A percentile compares a stretch with the other conserved stretches of the same genome.
Evolutionary conservation across 2,113 vertebrate species (phyloP).

Genomic region (Gallinago paraguaiae): DNA sequence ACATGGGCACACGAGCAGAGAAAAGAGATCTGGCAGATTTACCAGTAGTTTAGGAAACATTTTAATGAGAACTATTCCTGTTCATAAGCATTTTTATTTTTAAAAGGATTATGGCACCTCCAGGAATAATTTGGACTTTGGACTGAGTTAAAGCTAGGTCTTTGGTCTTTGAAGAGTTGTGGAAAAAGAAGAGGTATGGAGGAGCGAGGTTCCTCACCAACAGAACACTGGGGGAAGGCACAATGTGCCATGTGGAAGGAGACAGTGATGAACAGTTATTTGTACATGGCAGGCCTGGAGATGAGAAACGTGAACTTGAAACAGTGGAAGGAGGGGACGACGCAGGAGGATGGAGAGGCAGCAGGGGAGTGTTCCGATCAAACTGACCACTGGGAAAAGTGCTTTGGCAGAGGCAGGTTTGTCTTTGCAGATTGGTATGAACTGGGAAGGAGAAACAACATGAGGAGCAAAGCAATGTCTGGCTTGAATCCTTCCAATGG

Average conservation of each 20-base stretch:
- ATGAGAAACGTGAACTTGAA: neutral
- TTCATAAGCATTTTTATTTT: neutral
- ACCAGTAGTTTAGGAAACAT: neutral
- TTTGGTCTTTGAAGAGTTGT: neutral
- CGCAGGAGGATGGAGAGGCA: neutral
- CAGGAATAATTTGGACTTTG: neutral
- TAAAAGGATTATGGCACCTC: neutral
- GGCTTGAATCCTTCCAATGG: neutral
- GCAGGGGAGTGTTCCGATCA: neutral
- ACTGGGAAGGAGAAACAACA: neutral
- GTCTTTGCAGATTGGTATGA: neutral
- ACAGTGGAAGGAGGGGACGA: neutral
- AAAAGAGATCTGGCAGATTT: neutral
- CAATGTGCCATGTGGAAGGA: accelerated
- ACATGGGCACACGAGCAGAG: neutral
- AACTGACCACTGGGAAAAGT: neutral
- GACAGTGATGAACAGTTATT: neutral
- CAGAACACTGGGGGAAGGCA: neutral
- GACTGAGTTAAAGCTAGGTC: neutral
- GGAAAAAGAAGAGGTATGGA: neutral
- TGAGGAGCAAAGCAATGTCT: accelerated
- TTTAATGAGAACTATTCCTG: neutral
- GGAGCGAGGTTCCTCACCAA: neutral
- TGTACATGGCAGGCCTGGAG: accelerated
- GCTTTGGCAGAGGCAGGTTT: neutral